These are phyloP conservation scores for Pissodes strobi DNA, from an alignment of 1,140 invertebrate genomes.

Conservation along the genomic window DNA sequence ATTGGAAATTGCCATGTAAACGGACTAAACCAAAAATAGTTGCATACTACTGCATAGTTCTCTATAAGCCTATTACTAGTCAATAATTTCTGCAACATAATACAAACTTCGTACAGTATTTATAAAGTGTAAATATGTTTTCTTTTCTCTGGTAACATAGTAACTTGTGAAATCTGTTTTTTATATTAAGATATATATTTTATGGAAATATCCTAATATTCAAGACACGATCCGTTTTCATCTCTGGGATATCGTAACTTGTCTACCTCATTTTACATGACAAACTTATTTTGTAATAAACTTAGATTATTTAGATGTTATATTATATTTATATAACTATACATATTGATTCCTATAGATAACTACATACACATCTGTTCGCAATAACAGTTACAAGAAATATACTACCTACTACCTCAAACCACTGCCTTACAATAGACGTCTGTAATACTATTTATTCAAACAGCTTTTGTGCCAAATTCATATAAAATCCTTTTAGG, in stretches of 20 bases:
- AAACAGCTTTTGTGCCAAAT: background rate
- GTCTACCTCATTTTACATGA: slow-evolving; percentile 40
- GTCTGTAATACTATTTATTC: background rate
- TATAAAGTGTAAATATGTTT: slow-evolving; percentile 15
- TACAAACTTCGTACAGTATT: slow-evolving; percentile 31
- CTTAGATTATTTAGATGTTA: too few relatives aligned
- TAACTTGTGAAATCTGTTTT: background rate
- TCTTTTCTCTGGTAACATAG: slow-evolving; percentile 5
- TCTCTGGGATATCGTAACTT: slow-evolving; percentile 29
- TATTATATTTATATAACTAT: too few relatives aligned
- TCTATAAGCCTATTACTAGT: slow-evolving; percentile 26
- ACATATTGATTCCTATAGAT: too few relatives aligned
- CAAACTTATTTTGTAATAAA: slow-evolving; percentile 22
- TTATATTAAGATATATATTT: slow-evolving; percentile 3
- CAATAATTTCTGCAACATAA: slow-evolving; percentile 25
- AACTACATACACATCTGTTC: slow-evolving; percentile 1
- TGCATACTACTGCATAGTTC: slow-evolving; percentile 8
- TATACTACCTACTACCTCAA: slow-evolving; percentile 37
- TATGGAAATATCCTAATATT: background rate
- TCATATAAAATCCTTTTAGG: background rate
- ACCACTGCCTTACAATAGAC: slow-evolving; percentile 10
- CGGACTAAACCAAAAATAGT: slow-evolving; percentile 10
- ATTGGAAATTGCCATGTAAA: slow-evolving; percentile 20
- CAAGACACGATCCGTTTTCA: background rate
- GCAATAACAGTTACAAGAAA: slow-evolving; percentile 1